Evolutionary conservation across 2,888 invertebrate genomes (phyloP).

Genomic region (Ptycholaimellus sp.): DNA sequence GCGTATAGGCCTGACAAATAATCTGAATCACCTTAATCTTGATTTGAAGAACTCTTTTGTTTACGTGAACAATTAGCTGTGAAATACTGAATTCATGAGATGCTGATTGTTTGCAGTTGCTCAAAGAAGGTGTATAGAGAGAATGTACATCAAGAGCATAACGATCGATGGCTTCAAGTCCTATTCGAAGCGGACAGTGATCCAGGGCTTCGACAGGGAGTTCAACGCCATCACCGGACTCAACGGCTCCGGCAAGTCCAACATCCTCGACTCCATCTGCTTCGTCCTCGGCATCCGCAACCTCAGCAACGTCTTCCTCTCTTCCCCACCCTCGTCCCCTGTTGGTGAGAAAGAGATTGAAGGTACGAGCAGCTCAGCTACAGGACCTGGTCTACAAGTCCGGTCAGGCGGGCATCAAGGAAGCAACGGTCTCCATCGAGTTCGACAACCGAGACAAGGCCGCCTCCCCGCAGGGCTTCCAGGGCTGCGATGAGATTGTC

Average conservation of each 20-base stretch:
- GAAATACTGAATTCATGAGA: no score
- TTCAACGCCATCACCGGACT: conserved; percentile 81
- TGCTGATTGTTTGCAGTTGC: no score
- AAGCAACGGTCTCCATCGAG: conserved; percentile 75
- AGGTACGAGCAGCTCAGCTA: conserved; percentile 57
- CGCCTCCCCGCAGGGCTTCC: conserved; percentile 63
- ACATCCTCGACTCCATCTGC: conserved; percentile 78
- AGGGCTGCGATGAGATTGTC: conserved; percentile 63
- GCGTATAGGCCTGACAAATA: no score
- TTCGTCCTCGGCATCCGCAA: conserved; percentile 86
- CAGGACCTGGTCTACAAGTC: conserved; percentile 92
- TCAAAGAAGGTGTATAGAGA: no score
- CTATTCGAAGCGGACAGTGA: conserved; percentile 69
- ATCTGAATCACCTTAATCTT: no score
- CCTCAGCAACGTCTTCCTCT: conserved; percentile 65
- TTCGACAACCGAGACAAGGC: conserved; percentile 64
- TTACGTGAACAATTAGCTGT: no score
- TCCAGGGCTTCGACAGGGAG: conserved; percentile 67
- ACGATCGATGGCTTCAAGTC: conserved; percentile 92
- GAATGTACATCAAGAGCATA: conserved; percentile 72
- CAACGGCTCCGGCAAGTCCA: conserved; percentile 14
- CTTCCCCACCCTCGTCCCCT: no score
- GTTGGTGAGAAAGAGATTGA: no score
- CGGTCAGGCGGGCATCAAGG: conserved; percentile 81
- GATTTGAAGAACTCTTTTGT: no score